Percentiles rank a stretch among this genome's conserved stretches.
These are phyloP conservation scores for Ranitomeya variabilis DNA, from an alignment of 2,113 vertebrate genomes.

Conservation along the genomic window DNA sequence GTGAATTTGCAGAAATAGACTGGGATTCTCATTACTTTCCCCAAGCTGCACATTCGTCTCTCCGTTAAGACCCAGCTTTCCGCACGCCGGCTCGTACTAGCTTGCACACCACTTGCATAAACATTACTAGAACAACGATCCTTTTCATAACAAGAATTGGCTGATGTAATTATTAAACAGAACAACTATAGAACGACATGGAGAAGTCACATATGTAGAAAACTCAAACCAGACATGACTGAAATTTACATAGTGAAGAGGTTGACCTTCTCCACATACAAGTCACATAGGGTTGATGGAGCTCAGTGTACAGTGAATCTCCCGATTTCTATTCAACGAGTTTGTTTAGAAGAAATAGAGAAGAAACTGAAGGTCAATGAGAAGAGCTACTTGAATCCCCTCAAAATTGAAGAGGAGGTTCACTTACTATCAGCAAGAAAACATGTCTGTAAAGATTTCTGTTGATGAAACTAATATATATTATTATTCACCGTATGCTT, in stretches of 20 bases:
- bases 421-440: neutral
- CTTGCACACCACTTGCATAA: slow-evolving; percentile 53
- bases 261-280: slow-evolving; percentile 3
- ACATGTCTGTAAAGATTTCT: neutral
- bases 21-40: slow-evolving; percentile 54
- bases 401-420: neutral
- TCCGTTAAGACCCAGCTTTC: slow-evolving; percentile 50
- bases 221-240: slow-evolving; percentile 35
- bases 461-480: neutral
- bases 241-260: slow-evolving; percentile 10
- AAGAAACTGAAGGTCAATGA: neutral
- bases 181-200: slow-evolving; percentile 13
- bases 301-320: neutral
- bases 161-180: slow-evolving; percentile 40
- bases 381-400: neutral
- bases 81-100: slow-evolving; percentile 28
- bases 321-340: neutral
- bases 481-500: too few species aligned
- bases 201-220: slow-evolving; percentile 10
- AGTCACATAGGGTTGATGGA: neutral
- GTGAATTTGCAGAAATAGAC: slow-evolving; percentile 52
- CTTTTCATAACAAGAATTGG: slow-evolving; percentile 52
- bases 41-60: slow-evolving; percentile 41
- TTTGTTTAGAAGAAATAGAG: neutral
- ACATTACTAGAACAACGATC: slow-evolving; percentile 51